A percentile compares a stretch with the other conserved stretches of the same genome.
Conservation (phyloP, 2,888 invertebrate genomes). For the Petrolisthes cinctipes region DNA sequence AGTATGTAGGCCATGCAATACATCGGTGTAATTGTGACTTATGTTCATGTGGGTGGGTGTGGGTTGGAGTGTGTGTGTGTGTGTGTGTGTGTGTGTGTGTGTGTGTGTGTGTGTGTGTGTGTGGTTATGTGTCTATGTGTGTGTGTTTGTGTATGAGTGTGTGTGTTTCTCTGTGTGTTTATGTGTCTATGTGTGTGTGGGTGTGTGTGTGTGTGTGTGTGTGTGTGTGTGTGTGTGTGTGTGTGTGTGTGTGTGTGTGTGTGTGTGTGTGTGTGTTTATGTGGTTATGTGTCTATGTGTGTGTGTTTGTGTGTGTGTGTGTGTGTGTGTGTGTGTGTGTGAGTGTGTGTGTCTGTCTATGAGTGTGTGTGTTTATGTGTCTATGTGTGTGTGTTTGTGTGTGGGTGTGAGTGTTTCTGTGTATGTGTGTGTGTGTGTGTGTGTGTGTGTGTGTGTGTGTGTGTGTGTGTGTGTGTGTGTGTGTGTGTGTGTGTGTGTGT, state of each 20-base stretch:
- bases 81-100: background rate
- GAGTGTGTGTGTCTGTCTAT: background rate
- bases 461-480: conserved; percentile 22
- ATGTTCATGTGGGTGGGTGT: no score
- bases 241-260: conserved; percentile 13
- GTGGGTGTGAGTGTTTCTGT: background rate
- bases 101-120: background rate
- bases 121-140: no score
- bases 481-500: conserved; percentile 22
- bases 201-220: conserved; percentile 14
- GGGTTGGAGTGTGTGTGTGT: no score
- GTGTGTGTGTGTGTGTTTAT: conserved; percentile 19
- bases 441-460: conserved; percentile 19
- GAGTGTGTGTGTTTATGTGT: background rate
- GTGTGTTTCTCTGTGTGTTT: background rate
- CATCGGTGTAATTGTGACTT: no score
- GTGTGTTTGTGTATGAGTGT: background rate
- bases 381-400: background rate
- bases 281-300: conserved; percentile 9
- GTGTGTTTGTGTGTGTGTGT: conserved; percentile 18
- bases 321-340: conserved; percentile 22
- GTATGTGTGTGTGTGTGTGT: background rate
- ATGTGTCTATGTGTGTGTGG: background rate
- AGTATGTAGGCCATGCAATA: no score
- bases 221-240: conserved; percentile 22